Percentiles rank a stretch among this genome's conserved stretches.
Evolutionary conservation across 2,113 vertebrate species (phyloP).

Genomic region (Sitta europaea): DNA sequence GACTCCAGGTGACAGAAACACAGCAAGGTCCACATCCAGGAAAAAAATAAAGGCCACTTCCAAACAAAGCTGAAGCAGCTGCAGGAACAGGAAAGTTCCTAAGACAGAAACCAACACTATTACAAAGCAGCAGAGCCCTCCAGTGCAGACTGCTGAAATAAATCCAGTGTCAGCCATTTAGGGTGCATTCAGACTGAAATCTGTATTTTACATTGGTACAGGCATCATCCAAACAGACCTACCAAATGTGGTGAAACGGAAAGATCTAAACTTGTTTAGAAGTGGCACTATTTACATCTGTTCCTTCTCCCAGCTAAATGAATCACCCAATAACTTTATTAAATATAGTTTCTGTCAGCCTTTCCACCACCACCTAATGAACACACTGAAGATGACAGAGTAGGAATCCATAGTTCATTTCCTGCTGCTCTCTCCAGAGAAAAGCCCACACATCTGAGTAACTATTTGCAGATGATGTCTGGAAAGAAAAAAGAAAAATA

Average conservation of each 20-base stretch:
- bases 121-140: not conserved
- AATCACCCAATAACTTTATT: not conserved
- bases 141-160: not conserved
- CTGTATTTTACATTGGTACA: not conserved
- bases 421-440: not conserved
- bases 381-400: not conserved
- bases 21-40: rapidly evolving
- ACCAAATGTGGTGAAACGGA: not conserved
- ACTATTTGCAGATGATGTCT: not conserved
- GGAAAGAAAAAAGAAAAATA: not conserved
- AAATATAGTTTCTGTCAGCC: not conserved
- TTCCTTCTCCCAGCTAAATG: not conserved
- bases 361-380: not conserved
- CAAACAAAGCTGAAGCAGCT: not conserved
- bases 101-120: not conserved
- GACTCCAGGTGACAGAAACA: not conserved
- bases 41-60: not conserved
- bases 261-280: not conserved
- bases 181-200: not conserved
- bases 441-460: not conserved
- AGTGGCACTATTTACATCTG: not conserved
- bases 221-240: not conserved
- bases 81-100: not conserved
- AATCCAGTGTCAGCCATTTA: not conserved
- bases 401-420: not conserved